phyloP scores from a whole-genome alignment of 35 echinoderm and acorn worm genomes.

The Ophiothrix spiculata region DNA sequence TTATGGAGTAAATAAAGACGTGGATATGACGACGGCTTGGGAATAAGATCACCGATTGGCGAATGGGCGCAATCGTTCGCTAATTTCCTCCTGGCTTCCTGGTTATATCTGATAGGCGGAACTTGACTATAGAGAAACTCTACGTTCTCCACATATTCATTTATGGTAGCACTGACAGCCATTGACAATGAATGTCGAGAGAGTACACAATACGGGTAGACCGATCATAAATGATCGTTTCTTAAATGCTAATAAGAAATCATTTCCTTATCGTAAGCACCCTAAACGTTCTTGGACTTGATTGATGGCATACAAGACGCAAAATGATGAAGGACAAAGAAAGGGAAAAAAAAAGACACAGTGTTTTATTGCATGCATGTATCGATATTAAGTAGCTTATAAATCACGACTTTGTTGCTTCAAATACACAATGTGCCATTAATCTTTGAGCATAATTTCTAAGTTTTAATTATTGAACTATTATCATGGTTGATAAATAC shows the following conservation, averaged over 20 bases:
- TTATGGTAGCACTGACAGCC: background rate
- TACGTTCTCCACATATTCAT: background rate
- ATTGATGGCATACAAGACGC: no score
- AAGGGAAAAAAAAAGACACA: no score
- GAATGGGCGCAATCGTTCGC: background rate
- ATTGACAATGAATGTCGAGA: background rate
- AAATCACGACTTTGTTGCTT: no score
- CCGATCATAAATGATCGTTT: slow-evolving; percentile 8
- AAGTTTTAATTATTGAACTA: no score
- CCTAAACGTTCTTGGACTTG: background rate
- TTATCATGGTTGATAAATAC: no score
- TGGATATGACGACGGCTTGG: background rate
- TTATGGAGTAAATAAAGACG: slow-evolving; percentile 5
- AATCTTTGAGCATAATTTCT: no score
- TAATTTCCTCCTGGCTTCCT: background rate
- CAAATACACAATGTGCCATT: no score
- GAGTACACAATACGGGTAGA: background rate
- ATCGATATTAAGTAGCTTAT: no score
- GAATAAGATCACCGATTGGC: background rate
- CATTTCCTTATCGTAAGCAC: background rate
- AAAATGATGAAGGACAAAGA: no score
- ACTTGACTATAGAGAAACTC: background rate
- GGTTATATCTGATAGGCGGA: background rate
- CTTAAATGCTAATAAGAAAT: slow-evolving; percentile 8
- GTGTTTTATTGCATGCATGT: no score